Evolutionary conservation across 2,797 vertebrate species (phyloP), one percentile per base, ranked within the genome.

Genomic region (Sorex maritimensis): DNA sequence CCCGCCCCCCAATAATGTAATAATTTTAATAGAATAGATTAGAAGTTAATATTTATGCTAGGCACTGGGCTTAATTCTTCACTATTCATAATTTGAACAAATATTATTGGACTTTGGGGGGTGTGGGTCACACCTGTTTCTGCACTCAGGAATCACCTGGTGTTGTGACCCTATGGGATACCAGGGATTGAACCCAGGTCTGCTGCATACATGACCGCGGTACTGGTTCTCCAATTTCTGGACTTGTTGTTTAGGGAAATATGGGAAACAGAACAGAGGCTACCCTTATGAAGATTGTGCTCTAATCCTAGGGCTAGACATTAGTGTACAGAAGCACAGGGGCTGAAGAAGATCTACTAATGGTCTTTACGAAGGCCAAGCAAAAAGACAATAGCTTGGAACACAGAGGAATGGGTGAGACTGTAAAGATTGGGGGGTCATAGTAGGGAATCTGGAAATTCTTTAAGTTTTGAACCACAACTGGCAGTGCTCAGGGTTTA

Each of bases 381-480:
- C n/a, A 52, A 90, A 89, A 94, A 44, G 6, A 69, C 13, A 92
- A 81, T 41, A 28, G 41, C 68, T 58, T 93, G 49, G 73, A 75
- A 61, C 81, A 87, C 44, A 90, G n/a, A 77, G 34, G 44, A 83
- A 71, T 91, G 13, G 15, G 91, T 93, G 58, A 75, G 58, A 24
- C 49, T 86, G 5, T 65, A 79, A 52, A 79, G 8, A 81, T 11
- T 81, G 44, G 10, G 7, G 41, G 10, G 34, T 28, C 49, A n/a
- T 23, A 17, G 24, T 65, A 69, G 26, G n/a, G 17, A 74, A 44
- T 74, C 17, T 88, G 46, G 41, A 88, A 44, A 44, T 44, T 5
- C 41, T 44, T 44, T 44, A 44, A 44, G 41, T 44, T 44, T 44
- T 44, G 41, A 44, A 7, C 41, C 41, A 44, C 41, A 44, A 44